Base-by-base conservation (phyloP, 2,113 vertebrate species). In the Pandion haliaetus region DNA sequence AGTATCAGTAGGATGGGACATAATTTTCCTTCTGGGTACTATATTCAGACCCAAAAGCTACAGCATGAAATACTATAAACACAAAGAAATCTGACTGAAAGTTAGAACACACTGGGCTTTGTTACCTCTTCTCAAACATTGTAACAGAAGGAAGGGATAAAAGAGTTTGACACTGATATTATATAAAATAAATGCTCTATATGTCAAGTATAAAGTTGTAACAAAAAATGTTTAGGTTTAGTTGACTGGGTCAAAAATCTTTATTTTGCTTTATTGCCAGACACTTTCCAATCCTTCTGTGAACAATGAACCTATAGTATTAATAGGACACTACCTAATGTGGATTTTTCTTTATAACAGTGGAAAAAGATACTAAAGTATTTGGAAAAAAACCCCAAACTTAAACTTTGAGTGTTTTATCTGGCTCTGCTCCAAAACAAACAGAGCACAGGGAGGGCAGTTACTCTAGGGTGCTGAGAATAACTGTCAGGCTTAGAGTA, bases 361-460 rank as follows among this genome's bases (percentile, higher is more conserved):
- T 79, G 76, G 61, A 83, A 95, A 84, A 92, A 40, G 91, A 93
- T 87, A 85, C 45, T 86, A 26, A 96, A 96, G 79, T 91, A 76
- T 92, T 96, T 91, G 24, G 24, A 10, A 8, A 8, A 73, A 58
- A 55, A 81, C n/a, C n/a, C n/a, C n/a, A 91, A 42, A 78, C 91
- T 95, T 94, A 73, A 94, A 62, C 38, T 82, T 80, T 32, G 66
- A 95, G 19, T 88, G 83, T 97, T 98, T 97, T 85, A 45, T 93
- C 91, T 97, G 97, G 98, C 93, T 97, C 66, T 80, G 44, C 49
- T 96, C 96, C 96, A 98, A 97, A 90, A 95, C 63, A 98, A 97
- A 97, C 3, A 50, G 24, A 95, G 59, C 32, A 8, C 36, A 47
- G 73, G 69, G 93, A 97, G 87, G 82, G 79, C 86, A 86, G 74